These are phyloP conservation scores for Gordius sp. DNA, from an alignment of 2,888 invertebrate genomes.

Conservation along the genomic window DNA sequence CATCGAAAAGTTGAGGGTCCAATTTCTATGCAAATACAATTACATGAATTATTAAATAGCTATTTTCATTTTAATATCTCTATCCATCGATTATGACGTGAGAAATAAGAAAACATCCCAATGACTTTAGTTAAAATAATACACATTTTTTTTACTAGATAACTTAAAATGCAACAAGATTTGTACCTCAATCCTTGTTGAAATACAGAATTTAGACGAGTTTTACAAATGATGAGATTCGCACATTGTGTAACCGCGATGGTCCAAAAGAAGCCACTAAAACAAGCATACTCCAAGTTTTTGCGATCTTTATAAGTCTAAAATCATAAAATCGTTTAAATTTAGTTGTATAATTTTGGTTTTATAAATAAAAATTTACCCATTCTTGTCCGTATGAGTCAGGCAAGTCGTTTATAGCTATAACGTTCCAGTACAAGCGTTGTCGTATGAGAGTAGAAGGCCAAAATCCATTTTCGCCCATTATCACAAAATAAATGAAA, in stretches of 20 bases:
- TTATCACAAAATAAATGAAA: conserved; percentile 30
- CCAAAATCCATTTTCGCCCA: conserved; percentile 31
- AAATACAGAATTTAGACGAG: too few species aligned
- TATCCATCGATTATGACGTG: too few species aligned
- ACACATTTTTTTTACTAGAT: too few species aligned
- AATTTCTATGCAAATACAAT: conserved; percentile 17
- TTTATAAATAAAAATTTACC: conserved; percentile 28
- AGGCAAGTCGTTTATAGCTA: conserved; percentile 34
- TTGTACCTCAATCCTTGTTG: too few species aligned
- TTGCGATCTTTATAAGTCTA: background rate
- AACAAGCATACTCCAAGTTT: conserved; percentile 3
- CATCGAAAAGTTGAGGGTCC: conserved; percentile 18
- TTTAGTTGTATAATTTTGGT: too few species aligned
- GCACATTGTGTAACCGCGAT: background rate
- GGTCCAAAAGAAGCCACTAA: background rate
- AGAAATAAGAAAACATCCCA: too few species aligned
- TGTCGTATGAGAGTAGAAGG: conserved; percentile 27
- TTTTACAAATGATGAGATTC: background rate
- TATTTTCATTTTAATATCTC: background rate
- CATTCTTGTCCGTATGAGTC: conserved; percentile 50
- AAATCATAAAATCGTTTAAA: too few species aligned
- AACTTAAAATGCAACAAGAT: too few species aligned
- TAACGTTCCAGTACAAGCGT: conserved; percentile 29
- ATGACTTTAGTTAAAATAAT: too few species aligned
- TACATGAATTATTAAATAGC: too few species aligned